phyloP scores from a whole-genome alignment of 2,888 invertebrate genomes.

The Laspeyria flexula region DNA sequence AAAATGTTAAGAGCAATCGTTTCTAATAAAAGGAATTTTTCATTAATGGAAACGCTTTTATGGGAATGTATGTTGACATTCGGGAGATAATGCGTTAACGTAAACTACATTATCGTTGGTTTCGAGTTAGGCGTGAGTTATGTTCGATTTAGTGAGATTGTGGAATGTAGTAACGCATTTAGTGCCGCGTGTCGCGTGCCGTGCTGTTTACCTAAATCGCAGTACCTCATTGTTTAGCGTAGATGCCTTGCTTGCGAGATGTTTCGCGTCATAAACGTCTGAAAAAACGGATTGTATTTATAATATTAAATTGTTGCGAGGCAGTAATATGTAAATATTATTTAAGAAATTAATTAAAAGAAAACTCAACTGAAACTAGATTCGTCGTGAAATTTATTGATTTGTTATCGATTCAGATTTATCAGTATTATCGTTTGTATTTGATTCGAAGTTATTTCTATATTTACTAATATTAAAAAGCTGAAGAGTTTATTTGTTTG shows the following conservation, averaged over 20 bases:
- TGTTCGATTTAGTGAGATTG: constrained; percentile 18
- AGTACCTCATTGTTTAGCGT: constrained; percentile 35
- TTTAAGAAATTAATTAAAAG: too few relatives aligned
- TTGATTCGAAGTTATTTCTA: too few relatives aligned
- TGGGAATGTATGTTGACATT: constrained; percentile 16
- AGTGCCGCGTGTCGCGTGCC: constrained; percentile 38
- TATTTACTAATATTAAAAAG: too few relatives aligned
- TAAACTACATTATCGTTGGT: not conserved
- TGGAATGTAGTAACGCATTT: constrained; percentile 9
- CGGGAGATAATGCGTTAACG: constrained; percentile 2
- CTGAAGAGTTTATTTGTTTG: too few relatives aligned
- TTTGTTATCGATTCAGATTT: too few relatives aligned
- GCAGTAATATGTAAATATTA: too few relatives aligned
- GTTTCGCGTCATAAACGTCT: not conserved
- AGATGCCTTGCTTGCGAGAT: not conserved
- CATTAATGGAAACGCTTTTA: constrained; percentile 18
- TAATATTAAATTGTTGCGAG: not conserved
- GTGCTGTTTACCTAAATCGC: constrained; percentile 45
- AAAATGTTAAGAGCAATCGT: constrained; percentile 16
- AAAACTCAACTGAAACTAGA: too few relatives aligned
- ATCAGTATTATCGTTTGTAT: too few relatives aligned
- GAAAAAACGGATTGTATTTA: not conserved
- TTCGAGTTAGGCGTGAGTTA: constrained; percentile 17
- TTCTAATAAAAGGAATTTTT: constrained; percentile 25
- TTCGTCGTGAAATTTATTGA: too few relatives aligned